Conservation (phyloP, 2,113 vertebrate species). For the Chaetodon auriga region DNA sequence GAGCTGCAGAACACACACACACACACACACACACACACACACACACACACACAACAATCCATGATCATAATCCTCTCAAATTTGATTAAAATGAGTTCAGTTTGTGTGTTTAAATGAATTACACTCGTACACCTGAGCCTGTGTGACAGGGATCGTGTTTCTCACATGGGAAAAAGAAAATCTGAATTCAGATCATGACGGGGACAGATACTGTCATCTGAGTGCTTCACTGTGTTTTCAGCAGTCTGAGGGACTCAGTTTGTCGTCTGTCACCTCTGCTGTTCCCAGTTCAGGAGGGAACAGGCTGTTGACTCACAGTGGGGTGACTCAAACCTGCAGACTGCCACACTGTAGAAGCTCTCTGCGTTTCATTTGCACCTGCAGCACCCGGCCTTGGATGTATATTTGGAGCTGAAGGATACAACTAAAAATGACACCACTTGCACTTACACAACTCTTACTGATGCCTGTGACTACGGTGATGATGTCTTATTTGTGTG, state of each 20-base stretch:
- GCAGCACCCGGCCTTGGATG: background rate
- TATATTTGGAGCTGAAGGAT: constrained; percentile 17
- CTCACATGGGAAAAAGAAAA: background rate
- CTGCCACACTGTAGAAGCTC: constrained; percentile 6
- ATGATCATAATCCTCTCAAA: background rate
- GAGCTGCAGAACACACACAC: background rate
- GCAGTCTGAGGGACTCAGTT: background rate
- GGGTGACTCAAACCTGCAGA: constrained; percentile 28
- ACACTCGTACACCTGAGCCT: background rate
- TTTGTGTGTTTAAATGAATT: background rate
- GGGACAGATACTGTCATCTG: constrained; percentile 46
- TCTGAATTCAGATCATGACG: constrained; percentile 30
- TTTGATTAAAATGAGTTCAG: background rate
- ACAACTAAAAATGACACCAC: background rate
- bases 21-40: too few relatives aligned
- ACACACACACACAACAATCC: background rate
- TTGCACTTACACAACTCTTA: background rate
- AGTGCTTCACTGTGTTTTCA: constrained; percentile 17
- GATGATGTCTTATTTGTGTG: background rate
- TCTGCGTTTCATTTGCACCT: constrained; percentile 23
- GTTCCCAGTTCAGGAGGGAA: constrained; percentile 43
- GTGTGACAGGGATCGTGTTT: background rate
- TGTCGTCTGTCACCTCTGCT: constrained; percentile 61
- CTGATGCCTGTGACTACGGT: background rate
- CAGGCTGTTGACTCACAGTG: constrained; percentile 51